Evolutionary conservation across 2,797 vertebrate species (phyloP).

Genomic region (Anguilla pacifica): DNA sequence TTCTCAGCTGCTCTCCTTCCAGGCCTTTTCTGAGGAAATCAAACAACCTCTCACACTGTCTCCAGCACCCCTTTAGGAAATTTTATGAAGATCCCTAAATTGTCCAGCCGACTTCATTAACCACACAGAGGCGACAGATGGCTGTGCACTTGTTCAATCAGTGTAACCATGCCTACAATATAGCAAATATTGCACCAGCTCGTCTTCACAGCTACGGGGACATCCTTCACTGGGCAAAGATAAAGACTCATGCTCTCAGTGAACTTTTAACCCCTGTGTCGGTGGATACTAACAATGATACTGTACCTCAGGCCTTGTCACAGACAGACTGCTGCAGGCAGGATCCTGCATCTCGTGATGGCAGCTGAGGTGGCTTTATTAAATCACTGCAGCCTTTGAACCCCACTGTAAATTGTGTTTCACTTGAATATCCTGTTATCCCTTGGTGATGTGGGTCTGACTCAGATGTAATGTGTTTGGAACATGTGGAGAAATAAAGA

Average conservation of each 20-base stretch:
- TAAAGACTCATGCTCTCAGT: constrained; percentile 21
- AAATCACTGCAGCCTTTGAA: not conserved
- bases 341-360: not conserved
- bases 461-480: not conserved
- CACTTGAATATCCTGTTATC: not conserved
- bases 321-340: not conserved
- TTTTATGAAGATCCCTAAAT: not conserved
- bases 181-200: not conserved
- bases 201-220: not conserved
- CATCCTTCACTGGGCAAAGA: not conserved
- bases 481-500: not conserved
- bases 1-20: not conserved
- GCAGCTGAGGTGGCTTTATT: not conserved
- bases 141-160: constrained; percentile 31
- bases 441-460: not conserved
- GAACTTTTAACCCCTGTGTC: constrained; percentile 35
- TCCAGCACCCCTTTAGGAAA: constrained; percentile 15
- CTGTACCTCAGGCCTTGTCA: not conserved
- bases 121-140: constrained; percentile 33
- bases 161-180: not conserved
- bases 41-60: not conserved
- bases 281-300: constrained; percentile 4
- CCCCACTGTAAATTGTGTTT: not conserved
- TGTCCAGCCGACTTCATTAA: constrained; percentile 23
- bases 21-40: not conserved